A percentile compares a stretch with the other conserved stretches of the same genome.
These are phyloP conservation scores for Bacillus rossius DNA, from an alignment of 1,140 invertebrate genomes.

Conservation along the genomic window DNA sequence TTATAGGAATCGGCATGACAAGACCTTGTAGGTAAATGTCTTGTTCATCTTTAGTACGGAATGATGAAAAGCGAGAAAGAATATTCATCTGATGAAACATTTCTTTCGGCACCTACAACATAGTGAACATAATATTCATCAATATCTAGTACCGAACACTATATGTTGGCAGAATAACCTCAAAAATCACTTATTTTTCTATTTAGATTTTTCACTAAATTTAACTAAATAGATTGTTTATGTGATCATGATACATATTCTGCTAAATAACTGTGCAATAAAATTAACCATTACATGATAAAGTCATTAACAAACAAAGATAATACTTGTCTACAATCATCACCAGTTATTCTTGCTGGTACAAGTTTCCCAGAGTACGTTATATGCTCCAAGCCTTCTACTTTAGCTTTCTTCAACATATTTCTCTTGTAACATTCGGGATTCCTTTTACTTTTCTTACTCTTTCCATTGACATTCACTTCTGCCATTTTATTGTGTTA, in stretches of 20 bases:
- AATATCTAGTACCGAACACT: neutral
- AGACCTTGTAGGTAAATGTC: neutral
- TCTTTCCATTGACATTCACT: no score
- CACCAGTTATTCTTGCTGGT: neutral
- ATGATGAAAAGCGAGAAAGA: neutral
- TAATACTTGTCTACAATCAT: neutral
- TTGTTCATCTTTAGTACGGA: constrained; percentile 3
- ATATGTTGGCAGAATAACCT: neutral
- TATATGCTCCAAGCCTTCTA: neutral
- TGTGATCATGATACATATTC: neutral
- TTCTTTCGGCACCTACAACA: no score
- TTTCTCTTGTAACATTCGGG: constrained; percentile 1
- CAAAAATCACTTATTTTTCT: neutral
- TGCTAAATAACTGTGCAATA: neutral
- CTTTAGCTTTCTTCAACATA: constrained; percentile 3
- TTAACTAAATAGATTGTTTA: neutral
- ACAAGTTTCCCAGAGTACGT: neutral
- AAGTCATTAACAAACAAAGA: neutral
- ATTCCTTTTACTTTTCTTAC: neutral
- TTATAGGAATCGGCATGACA: neutral
- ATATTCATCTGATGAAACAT: no score
- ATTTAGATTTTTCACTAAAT: neutral
- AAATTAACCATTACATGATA: neutral
- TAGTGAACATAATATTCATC: neutral
- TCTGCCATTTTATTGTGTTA: no score